Evolutionary conservation across 2,888 invertebrate species (phyloP).

Genomic region (Lepidocyrtoides sp.): DNA sequence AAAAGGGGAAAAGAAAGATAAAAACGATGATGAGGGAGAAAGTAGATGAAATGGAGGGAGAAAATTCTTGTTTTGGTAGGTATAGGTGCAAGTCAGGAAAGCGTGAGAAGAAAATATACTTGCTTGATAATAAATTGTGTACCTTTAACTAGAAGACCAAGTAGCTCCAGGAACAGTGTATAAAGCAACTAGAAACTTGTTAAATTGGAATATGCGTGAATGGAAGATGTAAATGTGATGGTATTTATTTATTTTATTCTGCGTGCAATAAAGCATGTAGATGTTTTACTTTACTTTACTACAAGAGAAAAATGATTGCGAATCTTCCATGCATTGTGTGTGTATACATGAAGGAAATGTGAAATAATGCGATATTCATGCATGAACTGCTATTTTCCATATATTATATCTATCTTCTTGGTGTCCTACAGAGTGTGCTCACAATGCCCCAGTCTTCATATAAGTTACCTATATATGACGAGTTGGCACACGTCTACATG

Average conservation of each 20-base stretch:
- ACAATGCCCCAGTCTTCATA: conserved; percentile 23
- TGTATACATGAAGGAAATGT: conserved; percentile 46
- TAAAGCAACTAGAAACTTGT: not conserved
- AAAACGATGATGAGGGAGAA: not conserved
- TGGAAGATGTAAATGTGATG: conserved; percentile 32
- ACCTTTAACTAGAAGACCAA: not conserved
- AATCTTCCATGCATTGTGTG: not conserved
- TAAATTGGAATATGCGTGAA: conserved; percentile 38
- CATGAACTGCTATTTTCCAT: conserved; percentile 68
- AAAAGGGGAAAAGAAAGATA: not conserved
- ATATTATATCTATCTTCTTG: conserved; percentile 24
- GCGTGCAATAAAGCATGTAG: conserved; percentile 17
- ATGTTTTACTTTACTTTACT: not conserved
- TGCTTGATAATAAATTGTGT: not conserved
- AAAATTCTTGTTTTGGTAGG: not conserved
- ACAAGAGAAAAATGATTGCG: not conserved
- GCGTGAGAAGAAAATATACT: not conserved
- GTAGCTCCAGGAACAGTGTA: not conserved
- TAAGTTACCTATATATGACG: not conserved
- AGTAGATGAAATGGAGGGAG: conserved; percentile 1
- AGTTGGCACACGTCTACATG: not conserved
- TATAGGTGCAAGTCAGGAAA: not conserved
- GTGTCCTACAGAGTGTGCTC: not conserved
- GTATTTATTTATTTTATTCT: conserved; percentile 49
- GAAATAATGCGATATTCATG: conserved; percentile 76